Evolutionary conservation across 2,797 vertebrate species (phyloP).

Genomic region (Phoeniculus purpureus): DNA sequence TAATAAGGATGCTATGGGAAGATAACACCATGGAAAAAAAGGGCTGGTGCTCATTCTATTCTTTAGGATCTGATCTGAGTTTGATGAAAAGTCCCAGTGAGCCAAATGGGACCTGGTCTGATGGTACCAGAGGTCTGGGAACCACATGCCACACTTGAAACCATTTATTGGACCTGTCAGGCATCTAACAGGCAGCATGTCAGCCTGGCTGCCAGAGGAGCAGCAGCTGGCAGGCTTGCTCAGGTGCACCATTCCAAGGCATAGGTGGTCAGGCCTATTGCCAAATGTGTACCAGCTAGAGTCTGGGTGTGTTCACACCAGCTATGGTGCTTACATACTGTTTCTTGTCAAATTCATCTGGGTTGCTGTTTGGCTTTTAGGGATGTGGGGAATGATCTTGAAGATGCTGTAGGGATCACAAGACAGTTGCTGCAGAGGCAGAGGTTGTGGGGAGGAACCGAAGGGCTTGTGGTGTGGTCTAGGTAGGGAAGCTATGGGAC

Average conservation of each 20-base stretch:
- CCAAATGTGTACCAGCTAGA: neutral
- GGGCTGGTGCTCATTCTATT: rapidly evolving
- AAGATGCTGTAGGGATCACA: neutral
- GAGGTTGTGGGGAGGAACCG: neutral
- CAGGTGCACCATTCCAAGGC: neutral
- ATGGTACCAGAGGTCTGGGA: neutral
- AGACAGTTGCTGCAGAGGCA: neutral
- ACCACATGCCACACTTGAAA: neutral
- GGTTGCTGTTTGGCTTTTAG: neutral
- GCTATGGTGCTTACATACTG: neutral
- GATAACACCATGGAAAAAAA: neutral
- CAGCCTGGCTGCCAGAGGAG: neutral
- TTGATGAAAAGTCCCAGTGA: neutral
- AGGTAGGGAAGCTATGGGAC: neutral
- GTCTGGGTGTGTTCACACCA: neutral
- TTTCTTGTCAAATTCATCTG: neutral
- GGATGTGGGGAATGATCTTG: neutral
- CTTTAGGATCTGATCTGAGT: neutral
- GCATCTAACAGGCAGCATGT: neutral
- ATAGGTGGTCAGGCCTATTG: neutral
- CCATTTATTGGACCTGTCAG: neutral
- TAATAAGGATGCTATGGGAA: neutral
- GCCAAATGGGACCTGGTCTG: neutral
- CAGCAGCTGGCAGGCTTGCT: neutral
- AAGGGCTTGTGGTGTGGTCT: neutral